These are phyloP conservation scores for Diachasma alloeum DNA, from an alignment of 1,140 invertebrate genomes.

Conservation along the genomic window DNA sequence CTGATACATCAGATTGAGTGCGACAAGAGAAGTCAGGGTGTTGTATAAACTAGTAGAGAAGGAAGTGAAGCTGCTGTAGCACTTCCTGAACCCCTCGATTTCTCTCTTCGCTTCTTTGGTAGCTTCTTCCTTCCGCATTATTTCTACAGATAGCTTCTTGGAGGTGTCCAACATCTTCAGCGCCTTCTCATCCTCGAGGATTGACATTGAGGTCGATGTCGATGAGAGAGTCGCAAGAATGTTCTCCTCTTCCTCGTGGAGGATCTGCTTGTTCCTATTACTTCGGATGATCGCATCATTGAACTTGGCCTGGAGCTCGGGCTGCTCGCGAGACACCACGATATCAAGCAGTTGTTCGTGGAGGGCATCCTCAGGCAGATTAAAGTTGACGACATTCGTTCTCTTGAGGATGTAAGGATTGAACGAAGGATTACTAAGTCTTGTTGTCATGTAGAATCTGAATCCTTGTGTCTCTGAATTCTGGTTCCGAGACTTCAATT, in stretches of 20 bases:
- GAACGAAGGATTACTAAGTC: constrained; percentile 66
- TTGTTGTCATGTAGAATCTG: constrained; percentile 52
- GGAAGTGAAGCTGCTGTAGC: constrained; percentile 71
- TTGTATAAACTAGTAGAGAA: constrained; percentile 75
- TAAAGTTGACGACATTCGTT: constrained; percentile 76
- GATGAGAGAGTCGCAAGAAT: constrained; percentile 73
- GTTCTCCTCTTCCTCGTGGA: constrained; percentile 76
- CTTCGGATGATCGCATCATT: constrained; percentile 71
- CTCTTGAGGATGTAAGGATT: constrained; percentile 71
- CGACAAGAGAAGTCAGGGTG: constrained; percentile 70
- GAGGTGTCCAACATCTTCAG: constrained; percentile 74
- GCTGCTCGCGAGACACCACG: constrained; percentile 72
- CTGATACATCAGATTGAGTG: constrained; percentile 80
- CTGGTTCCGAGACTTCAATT: background rate
- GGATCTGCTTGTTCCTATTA: constrained; percentile 69
- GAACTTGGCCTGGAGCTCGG: constrained; percentile 75
- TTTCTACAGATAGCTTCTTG: constrained; percentile 70
- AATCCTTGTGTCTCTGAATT: background rate
- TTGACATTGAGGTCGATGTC: constrained; percentile 70
- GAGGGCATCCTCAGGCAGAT: constrained; percentile 73
- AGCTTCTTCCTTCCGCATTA: constrained; percentile 70
- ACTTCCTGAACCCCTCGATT: constrained; percentile 68
- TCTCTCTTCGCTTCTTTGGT: constrained; percentile 51
- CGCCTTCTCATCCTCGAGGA: constrained; percentile 78
- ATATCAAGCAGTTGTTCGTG: constrained; percentile 76